phyloP scores from a whole-genome alignment of 2,888 invertebrate species.

The Thecocarcelia acutangulata region DNA sequence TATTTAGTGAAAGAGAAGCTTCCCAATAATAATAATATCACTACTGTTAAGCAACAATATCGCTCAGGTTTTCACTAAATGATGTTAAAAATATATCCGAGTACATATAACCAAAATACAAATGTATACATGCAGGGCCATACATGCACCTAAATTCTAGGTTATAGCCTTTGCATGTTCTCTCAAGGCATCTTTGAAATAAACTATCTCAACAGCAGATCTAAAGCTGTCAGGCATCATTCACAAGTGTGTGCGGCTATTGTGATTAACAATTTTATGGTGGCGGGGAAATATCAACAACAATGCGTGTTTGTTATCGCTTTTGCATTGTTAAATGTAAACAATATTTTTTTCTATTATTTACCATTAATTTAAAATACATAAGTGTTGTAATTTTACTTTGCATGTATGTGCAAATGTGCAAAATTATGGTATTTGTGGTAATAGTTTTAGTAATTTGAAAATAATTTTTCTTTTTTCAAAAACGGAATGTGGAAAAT shows the following conservation, averaged over 20 bases:
- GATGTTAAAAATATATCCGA: too few species aligned
- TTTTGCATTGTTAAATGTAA: slow-evolving; percentile 26
- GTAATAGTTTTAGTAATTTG: slow-evolving; percentile 1
- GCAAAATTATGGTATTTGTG: neutral
- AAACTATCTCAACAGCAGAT: neutral
- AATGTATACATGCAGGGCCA: too few species aligned
- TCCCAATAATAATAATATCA: too few species aligned
- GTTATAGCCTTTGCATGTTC: too few species aligned
- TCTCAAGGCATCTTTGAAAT: neutral
- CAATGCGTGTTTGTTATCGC: slow-evolving; percentile 37
- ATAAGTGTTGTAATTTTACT: neutral
- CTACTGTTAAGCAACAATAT: too few species aligned
- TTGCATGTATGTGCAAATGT: neutral
- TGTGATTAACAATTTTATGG: neutral
- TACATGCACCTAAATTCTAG: too few species aligned
- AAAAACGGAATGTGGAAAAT: slow-evolving; percentile 72
- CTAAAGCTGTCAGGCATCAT: too few species aligned
- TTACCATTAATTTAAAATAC: slow-evolving; percentile 32
- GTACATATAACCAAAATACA: too few species aligned
- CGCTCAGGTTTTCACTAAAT: too few species aligned
- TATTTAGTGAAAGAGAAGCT: too few species aligned
- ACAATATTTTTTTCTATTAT: slow-evolving; percentile 29
- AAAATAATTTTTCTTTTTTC: neutral
- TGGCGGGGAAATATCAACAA: slow-evolving; percentile 15
- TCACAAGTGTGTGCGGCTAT: too few species aligned